These are phyloP conservation scores for Galerucella pusilla DNA, from an alignment of 2,888 invertebrate genomes.

Conservation along the genomic window DNA sequence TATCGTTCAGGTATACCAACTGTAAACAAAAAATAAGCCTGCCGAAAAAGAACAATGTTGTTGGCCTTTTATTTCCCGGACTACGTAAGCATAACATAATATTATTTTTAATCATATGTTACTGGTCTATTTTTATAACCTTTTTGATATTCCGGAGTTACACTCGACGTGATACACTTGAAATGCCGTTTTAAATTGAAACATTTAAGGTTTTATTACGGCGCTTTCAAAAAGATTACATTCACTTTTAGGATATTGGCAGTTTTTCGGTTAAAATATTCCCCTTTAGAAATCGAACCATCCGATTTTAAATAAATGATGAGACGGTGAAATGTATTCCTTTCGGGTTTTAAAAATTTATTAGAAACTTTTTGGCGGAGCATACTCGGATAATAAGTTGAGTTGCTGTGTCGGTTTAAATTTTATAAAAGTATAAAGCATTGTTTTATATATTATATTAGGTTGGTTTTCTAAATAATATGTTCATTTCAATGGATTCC, in stretches of 20 bases:
- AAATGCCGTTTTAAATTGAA: not conserved
- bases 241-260: not conserved
- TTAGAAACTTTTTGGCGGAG: not conserved
- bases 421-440: not conserved
- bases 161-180: not conserved
- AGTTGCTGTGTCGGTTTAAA: not conserved
- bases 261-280: not conserved
- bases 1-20: too few species aligned
- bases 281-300: not conserved
- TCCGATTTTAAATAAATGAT: not conserved
- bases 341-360: not conserved
- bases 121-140: not conserved
- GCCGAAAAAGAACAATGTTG: too few species aligned
- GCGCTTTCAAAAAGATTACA: conserved; percentile 1
- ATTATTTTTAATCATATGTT: too few species aligned
- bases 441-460: too few species aligned
- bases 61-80: too few species aligned
- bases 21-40: too few species aligned
- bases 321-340: not conserved
- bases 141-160: not conserved
- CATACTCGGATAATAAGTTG: not conserved
- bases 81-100: too few species aligned
- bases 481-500: too few species aligned
- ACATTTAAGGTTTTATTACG: not conserved
- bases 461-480: too few species aligned